Base-by-base conservation (phyloP, 2,797 vertebrate species). In the Ctenosaura bakeri region DNA sequence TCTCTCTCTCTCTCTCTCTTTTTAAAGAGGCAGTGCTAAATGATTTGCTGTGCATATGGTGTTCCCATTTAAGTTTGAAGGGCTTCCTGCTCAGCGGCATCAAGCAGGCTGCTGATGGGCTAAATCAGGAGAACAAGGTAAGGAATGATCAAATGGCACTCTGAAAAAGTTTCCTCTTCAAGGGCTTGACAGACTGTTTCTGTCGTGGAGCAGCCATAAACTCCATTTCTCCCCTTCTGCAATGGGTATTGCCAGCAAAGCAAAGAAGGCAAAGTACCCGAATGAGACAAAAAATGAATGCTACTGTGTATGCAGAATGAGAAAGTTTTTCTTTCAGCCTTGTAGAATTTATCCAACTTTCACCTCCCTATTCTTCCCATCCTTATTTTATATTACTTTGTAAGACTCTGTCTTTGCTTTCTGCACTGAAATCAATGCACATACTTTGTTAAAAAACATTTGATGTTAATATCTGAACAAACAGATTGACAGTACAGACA, bases 21-120 rank as follows among this genome's bases (percentile, higher is more conserved):
- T 92, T 88, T n/a, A 56, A 94, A 87, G 92, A 95, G 81, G 90
- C 90, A 91, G 86, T 90, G 85, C 71, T 94, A 95, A 95, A 93
- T 92, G 88, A 91, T 93, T 94, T 84, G 87, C 74, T 29, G n/a
- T 42, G 86, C 83, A 76, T 91, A 89, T 50, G 4, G 59, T 87
- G 87, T 83, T 93, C 87, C 92, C 78, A 88, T 92, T 89, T 76
- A 88, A 62, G 73, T 56, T 85, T 46, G 84, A 92, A 85, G 0
- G 0, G 12, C 71, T 94, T 91, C 12, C 64, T 52, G 13, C 2
- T 78, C 78, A 93, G 80, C 82, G 85, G 71, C 74, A n/a, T 10
- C 26, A 50, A 56, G 46, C 42, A 26, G 13, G 12, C 20, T 32
- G n/a, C n/a, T 87, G 71, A 18, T 42, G n/a, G 74, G 38, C 26